Conservation (phyloP, 2,113 vertebrate species). For the Charadrius vociferus region DNA sequence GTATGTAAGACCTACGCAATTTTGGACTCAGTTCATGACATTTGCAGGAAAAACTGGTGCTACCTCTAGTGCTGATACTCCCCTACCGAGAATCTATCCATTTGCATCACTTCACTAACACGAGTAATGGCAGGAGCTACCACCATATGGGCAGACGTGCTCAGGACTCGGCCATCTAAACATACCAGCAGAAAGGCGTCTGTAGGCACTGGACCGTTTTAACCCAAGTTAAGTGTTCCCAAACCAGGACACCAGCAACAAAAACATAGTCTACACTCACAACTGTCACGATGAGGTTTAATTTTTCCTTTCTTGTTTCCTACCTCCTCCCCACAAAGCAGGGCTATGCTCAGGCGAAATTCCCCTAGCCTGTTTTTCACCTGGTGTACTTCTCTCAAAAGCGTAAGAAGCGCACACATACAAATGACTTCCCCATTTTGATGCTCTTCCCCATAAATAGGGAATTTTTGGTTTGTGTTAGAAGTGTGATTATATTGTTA, state of each 20-base stretch:
- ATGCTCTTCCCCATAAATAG: neutral
- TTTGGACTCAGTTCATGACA: neutral
- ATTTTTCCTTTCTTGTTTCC: neutral
- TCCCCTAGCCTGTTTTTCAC: neutral
- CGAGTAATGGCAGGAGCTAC: neutral
- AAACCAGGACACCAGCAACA: neutral
- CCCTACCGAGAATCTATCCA: neutral
- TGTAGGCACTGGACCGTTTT: neutral
- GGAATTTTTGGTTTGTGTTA: neutral
- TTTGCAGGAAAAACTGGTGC: neutral
- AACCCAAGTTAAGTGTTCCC: neutral
- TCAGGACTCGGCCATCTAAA: neutral
- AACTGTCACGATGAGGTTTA: accelerated
- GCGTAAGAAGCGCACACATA: accelerated
- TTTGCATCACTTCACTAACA: neutral
- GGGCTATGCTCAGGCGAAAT: accelerated
- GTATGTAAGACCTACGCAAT: accelerated
- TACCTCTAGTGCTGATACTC: neutral
- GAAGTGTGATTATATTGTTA: neutral
- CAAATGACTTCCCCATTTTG: neutral
- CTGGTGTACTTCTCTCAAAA: neutral
- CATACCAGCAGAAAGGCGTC: accelerated
- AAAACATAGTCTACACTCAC: neutral
- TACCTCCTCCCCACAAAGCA: neutral
- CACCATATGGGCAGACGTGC: neutral